Percentiles rank a stretch among this genome's conserved stretches.
Conservation (phyloP, 1,140 invertebrate species). For the Venturia canescens region DNA sequence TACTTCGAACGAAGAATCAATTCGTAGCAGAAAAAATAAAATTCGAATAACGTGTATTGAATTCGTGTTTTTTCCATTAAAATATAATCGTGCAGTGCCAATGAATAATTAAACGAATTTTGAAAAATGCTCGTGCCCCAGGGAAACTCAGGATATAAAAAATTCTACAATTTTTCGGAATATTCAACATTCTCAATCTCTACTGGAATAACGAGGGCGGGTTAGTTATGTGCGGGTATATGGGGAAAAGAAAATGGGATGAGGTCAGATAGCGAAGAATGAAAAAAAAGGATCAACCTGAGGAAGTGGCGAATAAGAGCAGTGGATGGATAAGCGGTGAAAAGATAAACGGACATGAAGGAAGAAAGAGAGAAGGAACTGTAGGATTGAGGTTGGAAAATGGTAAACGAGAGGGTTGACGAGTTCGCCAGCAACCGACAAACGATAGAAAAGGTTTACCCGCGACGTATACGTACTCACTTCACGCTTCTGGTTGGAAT, state of each 20-base stretch:
- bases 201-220: neutral
- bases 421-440: neutral
- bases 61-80: too few species aligned
- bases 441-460: slow-evolving; percentile 23
- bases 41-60: too few species aligned
- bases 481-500: slow-evolving; percentile 37
- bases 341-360: slow-evolving; percentile 8
- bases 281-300: neutral
- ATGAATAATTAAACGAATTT: too few species aligned
- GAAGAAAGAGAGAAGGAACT: neutral
- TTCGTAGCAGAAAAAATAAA: too few species aligned
- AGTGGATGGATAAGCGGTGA: neutral
- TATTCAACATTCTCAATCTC: neutral
- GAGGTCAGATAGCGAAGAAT: neutral
- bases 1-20: too few species aligned
- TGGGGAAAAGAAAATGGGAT: neutral
- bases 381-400: neutral
- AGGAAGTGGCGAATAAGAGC: neutral
- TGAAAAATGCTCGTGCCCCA: too few species aligned
- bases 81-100: too few species aligned
- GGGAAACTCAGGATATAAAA: too few species aligned
- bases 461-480: neutral
- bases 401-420: neutral
- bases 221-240: neutral
- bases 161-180: too few species aligned